A percentile compares a stretch with the other conserved stretches of the same genome.
These are phyloP conservation scores for Ciconia maguari DNA, from an alignment of 2,113 vertebrate species.

Conservation along the genomic window DNA sequence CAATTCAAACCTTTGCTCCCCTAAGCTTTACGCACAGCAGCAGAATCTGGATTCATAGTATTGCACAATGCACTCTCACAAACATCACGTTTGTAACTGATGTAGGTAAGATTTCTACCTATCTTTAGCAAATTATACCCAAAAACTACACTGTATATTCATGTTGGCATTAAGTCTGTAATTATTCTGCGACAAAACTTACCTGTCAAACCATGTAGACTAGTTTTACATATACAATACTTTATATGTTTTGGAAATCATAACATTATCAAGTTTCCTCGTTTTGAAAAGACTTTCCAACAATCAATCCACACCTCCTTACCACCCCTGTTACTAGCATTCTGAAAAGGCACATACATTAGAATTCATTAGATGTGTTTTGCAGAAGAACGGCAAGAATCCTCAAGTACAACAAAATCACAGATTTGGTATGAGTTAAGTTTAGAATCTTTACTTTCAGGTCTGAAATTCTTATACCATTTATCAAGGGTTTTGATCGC, in stretches of 20 bases:
- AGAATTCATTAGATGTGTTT: background rate
- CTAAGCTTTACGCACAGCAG: background rate
- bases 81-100: background rate
- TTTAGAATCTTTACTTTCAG: background rate
- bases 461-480: background rate
- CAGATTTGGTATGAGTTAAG: background rate
- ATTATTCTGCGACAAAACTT: background rate
- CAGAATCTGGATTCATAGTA: background rate
- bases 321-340: background rate
- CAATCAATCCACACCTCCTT: background rate
- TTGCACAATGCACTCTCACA: background rate
- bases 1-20: background rate
- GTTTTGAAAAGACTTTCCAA: background rate
- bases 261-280: background rate
- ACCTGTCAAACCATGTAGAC: background rate
- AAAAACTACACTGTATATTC: background rate
- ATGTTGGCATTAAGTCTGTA: background rate
- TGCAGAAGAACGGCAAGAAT: background rate
- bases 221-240: background rate
- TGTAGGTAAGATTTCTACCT: background rate
- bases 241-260: background rate
- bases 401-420: background rate
- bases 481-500: background rate
- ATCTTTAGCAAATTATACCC: background rate
- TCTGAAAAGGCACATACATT: background rate